phyloP scores from a whole-genome alignment of 2,888 invertebrate genomes.

The Liodrosophila aerea region DNA sequence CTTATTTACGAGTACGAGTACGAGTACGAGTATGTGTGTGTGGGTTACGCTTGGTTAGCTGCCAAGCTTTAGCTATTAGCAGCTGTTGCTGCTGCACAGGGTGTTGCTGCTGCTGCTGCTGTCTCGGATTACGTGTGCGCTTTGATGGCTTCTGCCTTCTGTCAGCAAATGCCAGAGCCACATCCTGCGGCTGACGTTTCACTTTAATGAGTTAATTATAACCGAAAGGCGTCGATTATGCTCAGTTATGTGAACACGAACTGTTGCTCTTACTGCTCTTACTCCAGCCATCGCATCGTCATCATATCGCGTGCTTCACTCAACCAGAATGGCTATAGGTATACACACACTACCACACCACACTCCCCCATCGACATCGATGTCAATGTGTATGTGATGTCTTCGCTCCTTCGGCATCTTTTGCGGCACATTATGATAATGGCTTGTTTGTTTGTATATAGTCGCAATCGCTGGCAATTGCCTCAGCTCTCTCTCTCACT shows the following conservation, averaged over 20 bases:
- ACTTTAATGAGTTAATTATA: slow-evolving; percentile 77
- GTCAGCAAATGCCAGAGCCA: slow-evolving; percentile 62
- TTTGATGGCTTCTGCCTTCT: slow-evolving; percentile 61
- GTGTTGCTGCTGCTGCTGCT: slow-evolving; percentile 51
- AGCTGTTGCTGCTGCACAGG: slow-evolving; percentile 54
- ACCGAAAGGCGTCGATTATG: slow-evolving; percentile 78
- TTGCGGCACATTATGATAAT: slow-evolving; percentile 68
- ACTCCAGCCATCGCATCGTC: slow-evolving; percentile 9
- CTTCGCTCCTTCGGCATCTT: slow-evolving; percentile 58
- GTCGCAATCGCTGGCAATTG: slow-evolving; percentile 39
- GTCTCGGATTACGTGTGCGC: slow-evolving; percentile 54
- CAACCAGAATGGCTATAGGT: slow-evolving; percentile 62
- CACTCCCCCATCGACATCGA: slow-evolving; percentile 48
- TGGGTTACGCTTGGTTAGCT: slow-evolving; percentile 48
- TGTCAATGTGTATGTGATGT: slow-evolving; percentile 43
- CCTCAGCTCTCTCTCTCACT: background rate
- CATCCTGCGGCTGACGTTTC: slow-evolving; percentile 76
- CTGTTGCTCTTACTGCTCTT: slow-evolving; percentile 51
- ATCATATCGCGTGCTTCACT: slow-evolving; percentile 68
- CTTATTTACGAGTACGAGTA: slow-evolving; percentile 76
- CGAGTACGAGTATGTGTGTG: too few relatives aligned
- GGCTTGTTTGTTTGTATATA: slow-evolving; percentile 71
- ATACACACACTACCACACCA: too few relatives aligned
- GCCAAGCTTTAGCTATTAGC: slow-evolving; percentile 36
- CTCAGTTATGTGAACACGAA: slow-evolving; percentile 77